These are phyloP conservation scores for Metaphire vulgaris DNA, from an alignment of 1,140 invertebrate species.

Conservation along the genomic window DNA sequence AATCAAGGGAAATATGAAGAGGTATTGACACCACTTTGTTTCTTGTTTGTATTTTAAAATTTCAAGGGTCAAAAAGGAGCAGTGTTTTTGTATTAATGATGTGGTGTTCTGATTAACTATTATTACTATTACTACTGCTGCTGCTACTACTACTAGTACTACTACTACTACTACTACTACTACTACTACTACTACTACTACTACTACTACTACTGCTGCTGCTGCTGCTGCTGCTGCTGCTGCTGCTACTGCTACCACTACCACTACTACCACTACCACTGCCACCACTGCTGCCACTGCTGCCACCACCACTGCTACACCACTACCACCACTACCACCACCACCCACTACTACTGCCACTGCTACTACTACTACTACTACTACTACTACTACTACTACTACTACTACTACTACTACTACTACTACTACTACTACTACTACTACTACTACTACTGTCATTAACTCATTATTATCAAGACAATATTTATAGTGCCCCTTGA, in stretches of 20 bases:
- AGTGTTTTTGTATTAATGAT: too few relatives aligned
- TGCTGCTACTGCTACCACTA: not conserved
- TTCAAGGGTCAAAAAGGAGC: too few relatives aligned
- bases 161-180: not conserved
- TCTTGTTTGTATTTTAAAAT: too few relatives aligned
- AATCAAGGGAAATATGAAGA: constrained; percentile 69
- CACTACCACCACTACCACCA: too few relatives aligned
- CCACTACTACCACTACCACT: constrained; percentile 3
- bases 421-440: constrained; percentile 3
- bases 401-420: constrained; percentile 8
- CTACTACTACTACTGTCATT: not conserved
- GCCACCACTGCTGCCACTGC: too few relatives aligned
- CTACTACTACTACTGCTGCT: not conserved
- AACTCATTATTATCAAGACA: not conserved
- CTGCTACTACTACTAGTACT: not conserved
- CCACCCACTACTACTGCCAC: too few relatives aligned
- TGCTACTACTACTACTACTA: constrained; percentile 8
- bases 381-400: constrained; percentile 8
- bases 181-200: constrained; percentile 3
- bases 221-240: not conserved
- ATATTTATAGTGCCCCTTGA: not conserved
- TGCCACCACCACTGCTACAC: too few relatives aligned
- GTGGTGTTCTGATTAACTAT: too few relatives aligned
- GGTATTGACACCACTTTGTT: constrained; percentile 32
- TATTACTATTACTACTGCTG: too few relatives aligned